Evolutionary conservation across 2,797 vertebrate genomes (phyloP).

Genomic region (Anabacerthia variegaticeps): DNA sequence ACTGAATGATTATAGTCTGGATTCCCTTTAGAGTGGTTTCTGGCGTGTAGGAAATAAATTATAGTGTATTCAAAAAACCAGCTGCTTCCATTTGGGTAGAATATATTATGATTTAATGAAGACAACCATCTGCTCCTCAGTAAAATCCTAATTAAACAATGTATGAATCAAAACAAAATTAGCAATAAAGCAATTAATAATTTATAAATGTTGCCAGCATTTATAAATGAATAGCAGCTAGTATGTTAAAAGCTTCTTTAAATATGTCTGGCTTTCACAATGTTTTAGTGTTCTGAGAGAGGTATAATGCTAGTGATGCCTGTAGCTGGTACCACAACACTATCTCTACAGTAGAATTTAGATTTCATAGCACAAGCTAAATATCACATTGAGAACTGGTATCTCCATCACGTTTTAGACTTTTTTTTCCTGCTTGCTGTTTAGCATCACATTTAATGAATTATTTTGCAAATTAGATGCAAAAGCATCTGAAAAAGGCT

Average conservation of each 20-base stretch:
- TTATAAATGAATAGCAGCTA: not conserved
- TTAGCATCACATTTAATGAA: not conserved
- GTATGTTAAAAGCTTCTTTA: not conserved
- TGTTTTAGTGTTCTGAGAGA: not conserved
- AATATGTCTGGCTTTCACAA: not conserved
- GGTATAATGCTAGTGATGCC: not conserved
- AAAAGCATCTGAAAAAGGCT: not conserved
- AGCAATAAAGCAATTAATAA: conserved; percentile 64
- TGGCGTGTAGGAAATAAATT: conserved; percentile 64
- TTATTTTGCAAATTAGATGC: not conserved
- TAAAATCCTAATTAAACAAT: conserved; percentile 73
- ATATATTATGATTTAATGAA: conserved; percentile 72
- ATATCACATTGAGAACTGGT: not conserved
- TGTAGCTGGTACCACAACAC: not conserved
- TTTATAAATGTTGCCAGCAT: conserved; percentile 10
- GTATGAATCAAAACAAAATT: conserved; percentile 72
- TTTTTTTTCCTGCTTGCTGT: not conserved
- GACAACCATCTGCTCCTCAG: conserved; percentile 69
- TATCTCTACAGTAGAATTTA: not conserved
- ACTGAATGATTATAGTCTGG: conserved; percentile 9
- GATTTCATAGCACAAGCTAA: not conserved
- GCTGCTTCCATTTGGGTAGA: conserved; percentile 65
- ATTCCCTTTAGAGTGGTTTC: conserved; percentile 55
- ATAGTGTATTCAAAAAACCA: conserved; percentile 35
- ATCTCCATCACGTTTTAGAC: not conserved